Percentiles rank a stretch among this genome's conserved stretches.
phyloP scores from a whole-genome alignment of 2,888 invertebrate species.

The Zygothrica quintamaculata region DNA sequence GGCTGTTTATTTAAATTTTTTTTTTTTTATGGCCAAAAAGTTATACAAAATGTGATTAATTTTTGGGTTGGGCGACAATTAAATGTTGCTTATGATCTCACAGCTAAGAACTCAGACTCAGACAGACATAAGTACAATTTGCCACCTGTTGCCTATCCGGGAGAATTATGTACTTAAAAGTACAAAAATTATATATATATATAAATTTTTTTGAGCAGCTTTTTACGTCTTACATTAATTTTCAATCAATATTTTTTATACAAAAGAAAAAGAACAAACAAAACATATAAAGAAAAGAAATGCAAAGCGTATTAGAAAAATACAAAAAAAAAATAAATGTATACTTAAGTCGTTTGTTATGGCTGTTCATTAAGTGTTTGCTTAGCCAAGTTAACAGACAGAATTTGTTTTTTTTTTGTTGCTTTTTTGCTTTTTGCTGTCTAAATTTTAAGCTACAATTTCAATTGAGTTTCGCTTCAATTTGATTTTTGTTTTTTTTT shows the following conservation, averaged over 20 bases:
- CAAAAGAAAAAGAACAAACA: too few species aligned
- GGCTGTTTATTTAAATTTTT: neutral
- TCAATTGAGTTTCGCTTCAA: conserved; percentile 33
- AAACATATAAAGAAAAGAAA: too few species aligned
- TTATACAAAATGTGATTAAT: too few species aligned
- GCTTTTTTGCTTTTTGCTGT: too few species aligned
- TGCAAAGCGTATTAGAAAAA: conserved; percentile 34
- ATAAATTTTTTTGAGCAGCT: conserved; percentile 22
- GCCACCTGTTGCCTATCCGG: conserved; percentile 46
- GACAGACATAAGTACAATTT: too few species aligned
- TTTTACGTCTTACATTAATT: conserved; percentile 33
- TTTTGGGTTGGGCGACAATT: neutral
- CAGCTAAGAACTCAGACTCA: too few species aligned
- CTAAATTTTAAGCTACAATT: conserved; percentile 21
- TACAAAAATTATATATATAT: too few species aligned
- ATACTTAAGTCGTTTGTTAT: conserved; percentile 41
- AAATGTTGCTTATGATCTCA: conserved; percentile 46
- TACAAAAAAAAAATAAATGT: too few species aligned
- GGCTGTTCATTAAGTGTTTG: conserved; percentile 46
- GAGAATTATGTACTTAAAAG: conserved; percentile 18
- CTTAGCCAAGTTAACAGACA: conserved; percentile 15
- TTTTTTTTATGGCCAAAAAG: neutral
- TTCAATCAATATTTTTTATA: neutral
- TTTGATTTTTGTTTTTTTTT: conserved; percentile 2
- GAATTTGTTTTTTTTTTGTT: neutral